Base-by-base conservation (phyloP, 2,888 invertebrate species). In the Papilio demoleus region DNA sequence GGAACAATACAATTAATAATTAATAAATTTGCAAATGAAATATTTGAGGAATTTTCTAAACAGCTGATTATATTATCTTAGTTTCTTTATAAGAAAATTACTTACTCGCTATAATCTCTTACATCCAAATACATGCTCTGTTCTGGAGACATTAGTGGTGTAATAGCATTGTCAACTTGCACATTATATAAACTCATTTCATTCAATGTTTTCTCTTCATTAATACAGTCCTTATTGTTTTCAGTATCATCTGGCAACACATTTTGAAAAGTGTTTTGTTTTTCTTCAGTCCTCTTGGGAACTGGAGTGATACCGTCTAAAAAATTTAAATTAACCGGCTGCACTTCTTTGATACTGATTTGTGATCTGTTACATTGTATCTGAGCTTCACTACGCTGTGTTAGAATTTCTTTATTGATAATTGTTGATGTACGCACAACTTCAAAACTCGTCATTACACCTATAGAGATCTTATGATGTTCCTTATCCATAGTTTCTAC, bases 371-470 rank as follows among this genome's bases (percentile, higher is more conserved):
- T 91, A 66, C 89, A 88, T 66, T 92, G 91, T 73, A 91, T 85
- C 70, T 92, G 90, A 62, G 88, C 83, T 82, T 90, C 34, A 85
- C 83, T 76, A 50, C 64, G 81, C 73, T 87, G 81, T 72, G 84
- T 87, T 3, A 88, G 72, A 45, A 87, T 74, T 70, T 90, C 91
- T 74, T 90, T 88, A 70, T 92, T 92, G 5, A 91, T 88, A 14
- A 92, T 82, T 34, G 91, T 93, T 14, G 93, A 92, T 31, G 92
- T 93, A 58, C 87, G 78, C 0, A 92, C 88, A 79, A 95, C 93
- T 86, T 95, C 95, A 82, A 95, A 95, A 82, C 95, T 95, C 1
- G 95, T 95, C 94, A 95, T 95, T 2, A 95, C 94, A 68, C 95
- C 95, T 65, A 95, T 94, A 0, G 95, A 95, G 77, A 95, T 94